Percentiles rank a stretch among this genome's conserved stretches.
These are phyloP conservation scores for Taeniopygia guttata DNA, from an alignment of 2,797 vertebrate species.

Conservation along the genomic window DNA sequence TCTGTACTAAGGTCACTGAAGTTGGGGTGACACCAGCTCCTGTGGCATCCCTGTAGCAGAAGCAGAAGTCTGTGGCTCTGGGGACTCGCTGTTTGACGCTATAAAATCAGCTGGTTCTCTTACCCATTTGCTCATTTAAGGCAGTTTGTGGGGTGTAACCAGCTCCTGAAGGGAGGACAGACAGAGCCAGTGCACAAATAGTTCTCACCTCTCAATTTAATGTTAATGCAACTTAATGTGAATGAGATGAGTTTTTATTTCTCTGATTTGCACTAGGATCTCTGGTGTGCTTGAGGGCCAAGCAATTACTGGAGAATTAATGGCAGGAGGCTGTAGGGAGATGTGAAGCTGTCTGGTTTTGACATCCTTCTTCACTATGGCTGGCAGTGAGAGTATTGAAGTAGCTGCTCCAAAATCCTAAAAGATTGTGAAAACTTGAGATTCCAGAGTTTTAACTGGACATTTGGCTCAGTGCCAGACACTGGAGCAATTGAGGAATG, in stretches of 20 bases:
- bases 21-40: not conserved
- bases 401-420: not conserved
- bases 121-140: not conserved
- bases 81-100: not conserved
- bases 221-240: not conserved
- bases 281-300: not conserved
- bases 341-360: not conserved
- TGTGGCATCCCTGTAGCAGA: not conserved
- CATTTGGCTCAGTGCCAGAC: not conserved
- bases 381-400: not conserved
- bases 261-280: not conserved
- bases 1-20: not conserved
- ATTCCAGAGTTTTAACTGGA: not conserved
- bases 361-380: not conserved
- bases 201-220: not conserved
- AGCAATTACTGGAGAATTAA: not conserved
- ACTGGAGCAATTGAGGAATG: not conserved
- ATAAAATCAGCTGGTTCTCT: not conserved
- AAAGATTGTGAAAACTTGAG: not conserved
- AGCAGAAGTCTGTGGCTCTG: not conserved
- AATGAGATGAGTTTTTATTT: not conserved
- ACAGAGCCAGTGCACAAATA: not conserved
- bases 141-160: not conserved
- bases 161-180: not conserved
- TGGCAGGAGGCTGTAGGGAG: not conserved